phyloP scores from a whole-genome alignment of 2,113 vertebrate genomes.

The Tretioscincus oriximinensis region DNA sequence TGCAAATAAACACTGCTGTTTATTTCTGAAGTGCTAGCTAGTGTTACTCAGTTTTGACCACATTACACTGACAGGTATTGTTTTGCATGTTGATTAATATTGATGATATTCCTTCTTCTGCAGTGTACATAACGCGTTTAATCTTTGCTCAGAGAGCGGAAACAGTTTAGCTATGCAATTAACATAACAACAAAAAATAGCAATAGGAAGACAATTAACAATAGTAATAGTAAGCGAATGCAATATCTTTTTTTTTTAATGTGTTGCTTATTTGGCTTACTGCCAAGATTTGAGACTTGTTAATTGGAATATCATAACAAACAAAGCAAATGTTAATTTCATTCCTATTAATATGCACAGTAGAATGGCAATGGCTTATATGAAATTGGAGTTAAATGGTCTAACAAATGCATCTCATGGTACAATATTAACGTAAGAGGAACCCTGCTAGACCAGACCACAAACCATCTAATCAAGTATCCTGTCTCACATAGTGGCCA shows the following conservation, averaged over 20 bases:
- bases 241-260: not conserved
- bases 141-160: not conserved
- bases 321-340: not conserved
- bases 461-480: no score
- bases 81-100: conserved; percentile 28
- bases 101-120: not conserved
- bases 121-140: not conserved
- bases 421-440: no score
- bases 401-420: not conserved
- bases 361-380: not conserved
- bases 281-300: not conserved
- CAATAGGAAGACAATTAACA: no score
- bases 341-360: not conserved
- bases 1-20: conserved; percentile 25
- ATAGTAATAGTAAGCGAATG: no score
- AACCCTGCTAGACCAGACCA: no score
- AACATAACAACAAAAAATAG: not conserved
- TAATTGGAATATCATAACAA: not conserved
- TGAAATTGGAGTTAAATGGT: not conserved
- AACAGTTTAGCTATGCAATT: not conserved
- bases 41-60: conserved; percentile 19
- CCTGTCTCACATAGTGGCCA: no score
- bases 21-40: not conserved
- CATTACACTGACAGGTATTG: not conserved
- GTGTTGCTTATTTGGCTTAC: not conserved